phyloP scores from a whole-genome alignment of 2,113 vertebrate species.

The Zosterops pallidus region DNA sequence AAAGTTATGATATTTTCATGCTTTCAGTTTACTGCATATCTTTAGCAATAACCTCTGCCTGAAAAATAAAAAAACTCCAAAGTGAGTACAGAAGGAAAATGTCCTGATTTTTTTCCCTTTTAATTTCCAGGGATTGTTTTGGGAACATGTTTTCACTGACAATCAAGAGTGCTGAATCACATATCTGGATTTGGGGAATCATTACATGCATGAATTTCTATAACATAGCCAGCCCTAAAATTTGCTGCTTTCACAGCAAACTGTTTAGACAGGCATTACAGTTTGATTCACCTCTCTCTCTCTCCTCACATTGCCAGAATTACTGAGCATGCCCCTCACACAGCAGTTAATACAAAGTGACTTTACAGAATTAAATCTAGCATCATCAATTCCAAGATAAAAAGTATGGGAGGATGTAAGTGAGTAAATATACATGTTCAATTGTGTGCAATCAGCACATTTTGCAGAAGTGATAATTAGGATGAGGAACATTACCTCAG shows the following conservation, averaged over 20 bases:
- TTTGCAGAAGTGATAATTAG: neutral
- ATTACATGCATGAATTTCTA: neutral
- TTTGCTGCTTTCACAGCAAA: neutral
- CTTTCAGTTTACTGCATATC: neutral
- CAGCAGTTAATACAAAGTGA: neutral
- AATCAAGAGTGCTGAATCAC: neutral
- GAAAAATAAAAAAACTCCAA: neutral
- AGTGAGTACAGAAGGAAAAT: neutral
- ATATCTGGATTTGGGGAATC: neutral
- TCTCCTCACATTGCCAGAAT: neutral
- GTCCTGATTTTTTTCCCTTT: neutral
- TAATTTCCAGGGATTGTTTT: constrained; percentile 3
- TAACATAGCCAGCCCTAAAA: neutral
- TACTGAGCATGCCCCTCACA: neutral
- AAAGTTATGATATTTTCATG: constrained; percentile 31
- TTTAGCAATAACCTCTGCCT: neutral
- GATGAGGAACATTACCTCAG: neutral
- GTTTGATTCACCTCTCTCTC: neutral
- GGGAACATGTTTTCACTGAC: neutral
- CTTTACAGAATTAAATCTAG: neutral
- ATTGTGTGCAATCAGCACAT: neutral
- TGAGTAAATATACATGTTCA: neutral
- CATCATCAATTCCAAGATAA: neutral
- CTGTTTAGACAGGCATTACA: neutral
- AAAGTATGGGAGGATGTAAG: neutral